Evolutionary conservation across 2,113 vertebrate species (phyloP).

Genomic region (Scomber japonicus): DNA sequence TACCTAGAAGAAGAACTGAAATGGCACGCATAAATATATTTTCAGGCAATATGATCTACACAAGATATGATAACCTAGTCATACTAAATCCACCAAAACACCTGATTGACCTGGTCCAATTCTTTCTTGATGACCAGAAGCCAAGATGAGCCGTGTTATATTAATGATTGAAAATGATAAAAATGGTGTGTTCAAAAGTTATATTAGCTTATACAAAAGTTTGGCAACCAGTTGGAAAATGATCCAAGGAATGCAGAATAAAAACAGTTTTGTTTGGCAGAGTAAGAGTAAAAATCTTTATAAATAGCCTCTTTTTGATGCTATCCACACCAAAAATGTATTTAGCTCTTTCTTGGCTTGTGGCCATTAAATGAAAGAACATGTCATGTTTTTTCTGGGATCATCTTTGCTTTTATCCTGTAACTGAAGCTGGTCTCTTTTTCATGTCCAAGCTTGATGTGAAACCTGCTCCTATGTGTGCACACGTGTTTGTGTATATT

Average conservation of each 20-base stretch:
- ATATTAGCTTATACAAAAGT: too few species aligned
- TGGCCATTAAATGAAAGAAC: background rate
- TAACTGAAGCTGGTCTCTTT: background rate
- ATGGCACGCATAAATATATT: too few species aligned
- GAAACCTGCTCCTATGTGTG: constrained; percentile 21
- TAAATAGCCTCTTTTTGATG: background rate
- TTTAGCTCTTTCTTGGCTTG: background rate
- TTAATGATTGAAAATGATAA: too few species aligned
- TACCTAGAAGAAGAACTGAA: constrained; percentile 6
- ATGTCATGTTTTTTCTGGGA: background rate
- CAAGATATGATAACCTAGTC: background rate
- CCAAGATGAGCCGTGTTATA: too few species aligned
- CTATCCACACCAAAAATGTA: background rate
- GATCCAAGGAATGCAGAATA: background rate
- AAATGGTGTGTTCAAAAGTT: too few species aligned
- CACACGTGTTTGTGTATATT: background rate
- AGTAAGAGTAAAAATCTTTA: background rate
- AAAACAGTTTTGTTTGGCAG: background rate
- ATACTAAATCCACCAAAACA: background rate
- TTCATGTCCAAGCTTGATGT: constrained; percentile 28
- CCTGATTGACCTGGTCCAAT: too few species aligned
- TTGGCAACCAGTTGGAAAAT: too few species aligned
- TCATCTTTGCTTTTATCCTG: background rate
- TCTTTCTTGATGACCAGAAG: too few species aligned
- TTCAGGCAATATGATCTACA: too few species aligned